Base-by-base conservation (phyloP, 2,888 invertebrate genomes). In the Leptinotarsa rubiginosa region DNA sequence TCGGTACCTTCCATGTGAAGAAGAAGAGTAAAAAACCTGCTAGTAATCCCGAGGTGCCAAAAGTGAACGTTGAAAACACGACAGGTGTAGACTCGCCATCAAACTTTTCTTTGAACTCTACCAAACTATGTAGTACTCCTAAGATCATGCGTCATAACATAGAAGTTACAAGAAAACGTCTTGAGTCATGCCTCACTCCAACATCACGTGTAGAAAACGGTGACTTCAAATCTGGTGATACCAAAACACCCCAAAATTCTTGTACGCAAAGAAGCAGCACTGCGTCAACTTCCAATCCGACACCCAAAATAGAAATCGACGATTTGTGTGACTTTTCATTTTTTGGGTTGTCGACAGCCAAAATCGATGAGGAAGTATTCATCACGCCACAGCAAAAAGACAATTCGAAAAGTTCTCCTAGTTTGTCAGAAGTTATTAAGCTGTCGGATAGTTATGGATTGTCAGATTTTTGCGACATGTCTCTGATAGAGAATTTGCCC, bases 261-360 rank as follows among this genome's bases (percentile, higher is more conserved):
- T n/a, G 7, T n/a, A 31, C 62, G 5, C 62, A 0, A 7, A n/a
- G 15, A 0, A 15, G 16, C 16, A n/a, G n/a, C 4, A 62, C 5
- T 25, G 31, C 13, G 0, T 62, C 25, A 31, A 4, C 62, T 16
- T 25, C 62, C 13, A 25, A 62, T 12, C 10, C 1, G 41, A 41
- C 18, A 20, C 3, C 31, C 20, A 56, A 64, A 31, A 20, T 69
- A 3, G 68, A 72, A 65, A 64, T 78, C 5, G 75, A 76, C 22
- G 79, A 79, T 72, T 70, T 79, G 49, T 78, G 73, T 69, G 80
- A 77, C 65, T 73, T 78, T 59, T 79, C 76, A 18, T 72, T 72
- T 47, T 75, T 79, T 67, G 77, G 72, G 16, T 22, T 72, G 52
- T 16, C 65, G 0, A 4, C 20, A 47, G 15, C 47, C 3, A 56